Conservation (phyloP, 2,797 vertebrate species). For the Paramormyrops hopkinsi region DNA sequence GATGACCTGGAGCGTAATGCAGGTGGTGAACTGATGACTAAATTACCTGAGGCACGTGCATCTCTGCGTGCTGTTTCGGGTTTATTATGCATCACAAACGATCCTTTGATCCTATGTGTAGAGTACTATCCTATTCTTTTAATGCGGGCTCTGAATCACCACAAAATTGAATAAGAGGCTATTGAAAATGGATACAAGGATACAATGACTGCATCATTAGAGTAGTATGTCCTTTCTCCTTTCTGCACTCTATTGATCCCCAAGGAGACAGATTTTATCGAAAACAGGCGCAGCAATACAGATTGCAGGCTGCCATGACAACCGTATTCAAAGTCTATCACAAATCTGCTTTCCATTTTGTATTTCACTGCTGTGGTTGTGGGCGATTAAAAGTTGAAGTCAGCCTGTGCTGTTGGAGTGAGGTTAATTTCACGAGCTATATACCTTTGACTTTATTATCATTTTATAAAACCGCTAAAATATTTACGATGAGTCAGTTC, state of each 20-base stretch:
- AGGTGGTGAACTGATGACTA: not conserved
- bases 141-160: not conserved
- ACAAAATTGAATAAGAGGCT: not conserved
- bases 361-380: not conserved
- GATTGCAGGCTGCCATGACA: slow-evolving; percentile 13
- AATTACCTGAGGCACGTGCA: not conserved
- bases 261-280: not conserved
- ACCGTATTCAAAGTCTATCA: slow-evolving; percentile 2
- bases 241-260: not conserved
- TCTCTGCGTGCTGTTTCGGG: not conserved
- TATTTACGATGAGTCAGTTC: not conserved
- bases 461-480: not conserved
- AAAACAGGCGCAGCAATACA: slow-evolving; percentile 13
- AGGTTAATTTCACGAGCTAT: not conserved
- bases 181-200: slow-evolving; percentile 6
- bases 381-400: not conserved
- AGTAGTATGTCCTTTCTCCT: not conserved
- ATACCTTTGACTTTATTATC: not conserved
- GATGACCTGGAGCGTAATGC: not conserved
- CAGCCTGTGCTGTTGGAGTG: not conserved
- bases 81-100: not conserved
- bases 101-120: not conserved
- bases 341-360: not conserved
- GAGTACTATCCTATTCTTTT: not conserved
- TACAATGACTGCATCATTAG: not conserved